Evolutionary conservation across 2,797 vertebrate genomes (phyloP).

Genomic region (Monodelphis domestica): DNA sequence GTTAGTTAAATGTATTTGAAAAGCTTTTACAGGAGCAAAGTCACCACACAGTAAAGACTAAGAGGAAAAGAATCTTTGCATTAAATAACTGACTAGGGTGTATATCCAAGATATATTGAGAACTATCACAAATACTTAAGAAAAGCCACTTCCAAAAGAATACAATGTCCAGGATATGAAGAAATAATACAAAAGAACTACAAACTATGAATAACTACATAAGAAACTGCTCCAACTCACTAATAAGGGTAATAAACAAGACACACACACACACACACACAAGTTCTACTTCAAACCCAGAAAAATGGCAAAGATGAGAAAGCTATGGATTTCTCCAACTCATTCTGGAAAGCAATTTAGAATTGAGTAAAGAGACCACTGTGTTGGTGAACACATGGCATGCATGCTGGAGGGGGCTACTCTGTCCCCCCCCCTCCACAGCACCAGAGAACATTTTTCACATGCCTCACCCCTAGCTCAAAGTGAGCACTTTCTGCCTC

Average conservation of each 20-base stretch:
- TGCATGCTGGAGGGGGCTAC: too few relatives aligned
- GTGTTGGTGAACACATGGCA: too few relatives aligned
- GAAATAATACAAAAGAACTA: background rate
- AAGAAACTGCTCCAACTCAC: background rate
- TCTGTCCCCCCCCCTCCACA: too few relatives aligned
- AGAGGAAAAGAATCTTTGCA: background rate
- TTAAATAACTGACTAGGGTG: background rate
- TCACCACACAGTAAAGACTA: background rate
- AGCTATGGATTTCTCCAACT: background rate
- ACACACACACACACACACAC: too few relatives aligned
- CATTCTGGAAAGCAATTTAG: background rate
- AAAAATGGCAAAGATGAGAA: background rate
- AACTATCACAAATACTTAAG: background rate
- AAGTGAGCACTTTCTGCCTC: too few relatives aligned
- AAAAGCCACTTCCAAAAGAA: background rate
- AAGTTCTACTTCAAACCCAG: background rate
- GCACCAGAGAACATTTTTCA: too few relatives aligned
- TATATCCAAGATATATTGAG: background rate
- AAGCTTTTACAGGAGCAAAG: background rate
- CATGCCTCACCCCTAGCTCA: too few relatives aligned
- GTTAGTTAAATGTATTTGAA: background rate
- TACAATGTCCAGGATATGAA: background rate
- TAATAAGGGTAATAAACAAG: background rate
- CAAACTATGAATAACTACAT: background rate
- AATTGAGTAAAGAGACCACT: background rate